These are phyloP conservation scores for Campoletis sonorensis DNA, from an alignment of 1,140 invertebrate species.

Conservation along the genomic window DNA sequence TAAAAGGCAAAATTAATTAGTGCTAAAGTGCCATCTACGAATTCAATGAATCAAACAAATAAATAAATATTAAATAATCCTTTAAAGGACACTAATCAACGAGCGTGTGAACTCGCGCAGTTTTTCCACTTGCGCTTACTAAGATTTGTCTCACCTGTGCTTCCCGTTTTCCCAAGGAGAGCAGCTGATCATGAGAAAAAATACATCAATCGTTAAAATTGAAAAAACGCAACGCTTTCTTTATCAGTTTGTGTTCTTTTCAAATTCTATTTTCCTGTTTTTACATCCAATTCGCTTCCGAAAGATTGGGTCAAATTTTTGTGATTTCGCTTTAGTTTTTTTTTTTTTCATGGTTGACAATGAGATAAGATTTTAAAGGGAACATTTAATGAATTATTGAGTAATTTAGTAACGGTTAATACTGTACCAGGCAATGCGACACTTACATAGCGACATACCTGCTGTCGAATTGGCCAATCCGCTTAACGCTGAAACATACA, in stretches of 20 bases:
- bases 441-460: constrained; percentile 77
- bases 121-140: constrained; percentile 12
- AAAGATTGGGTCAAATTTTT: not conserved
- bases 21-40: constrained; percentile 11
- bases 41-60: not conserved
- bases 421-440: constrained; percentile 76
- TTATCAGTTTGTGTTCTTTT: not conserved
- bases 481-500: constrained; percentile 77
- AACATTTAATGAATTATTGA: constrained; percentile 51
- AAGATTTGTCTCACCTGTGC: constrained; percentile 71
- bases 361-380: not conserved
- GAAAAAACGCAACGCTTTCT: not conserved
- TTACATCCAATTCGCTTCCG: not conserved
- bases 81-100: constrained; percentile 12
- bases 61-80: not conserved
- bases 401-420: constrained; percentile 75
- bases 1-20: constrained; percentile 1
- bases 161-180: constrained; percentile 75
- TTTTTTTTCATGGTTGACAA: not conserved
- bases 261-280: not conserved
- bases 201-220: constrained; percentile 59
- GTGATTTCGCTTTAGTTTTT: no score
- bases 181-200: constrained; percentile 72
- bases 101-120: not conserved
- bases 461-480: constrained; percentile 77